These are phyloP conservation scores for Pangasianodon gigas DNA, from an alignment of 2,113 vertebrate species.

Conservation along the genomic window DNA sequence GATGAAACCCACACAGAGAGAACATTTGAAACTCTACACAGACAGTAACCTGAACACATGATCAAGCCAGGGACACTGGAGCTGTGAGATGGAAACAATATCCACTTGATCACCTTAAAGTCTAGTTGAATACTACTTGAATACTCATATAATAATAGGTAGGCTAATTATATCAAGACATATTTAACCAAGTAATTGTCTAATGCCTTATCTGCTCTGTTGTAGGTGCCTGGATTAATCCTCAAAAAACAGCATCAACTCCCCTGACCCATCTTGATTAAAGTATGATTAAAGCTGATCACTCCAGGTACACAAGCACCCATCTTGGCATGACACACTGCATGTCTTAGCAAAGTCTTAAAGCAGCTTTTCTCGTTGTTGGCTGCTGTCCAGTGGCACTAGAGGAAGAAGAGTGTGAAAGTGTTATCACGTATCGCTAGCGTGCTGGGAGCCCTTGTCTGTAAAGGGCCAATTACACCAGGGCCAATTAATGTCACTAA, in stretches of 20 bases:
- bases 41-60: background rate
- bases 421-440: constrained; percentile 43
- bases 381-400: constrained; percentile 58
- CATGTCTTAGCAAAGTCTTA: constrained; percentile 56
- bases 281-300: constrained; percentile 44
- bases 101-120: background rate
- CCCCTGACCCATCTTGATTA: background rate
- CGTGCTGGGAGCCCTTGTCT: constrained; percentile 62
- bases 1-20: background rate
- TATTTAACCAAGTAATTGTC: background rate
- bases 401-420: constrained; percentile 35
- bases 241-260: background rate
- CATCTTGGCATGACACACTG: constrained; percentile 42
- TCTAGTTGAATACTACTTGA: background rate
- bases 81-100: background rate
- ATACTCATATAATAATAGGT: background rate
- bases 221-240: background rate
- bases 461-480: constrained; percentile 70
- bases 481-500: constrained; percentile 71
- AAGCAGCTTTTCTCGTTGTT: constrained; percentile 55
- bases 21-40: background rate
- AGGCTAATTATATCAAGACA: background rate
- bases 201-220: background rate
- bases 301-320: constrained; percentile 49
- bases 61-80: background rate